These are phyloP conservation scores for Asarcornis scutulata DNA, from an alignment of 2,113 vertebrate species.

Conservation along the genomic window DNA sequence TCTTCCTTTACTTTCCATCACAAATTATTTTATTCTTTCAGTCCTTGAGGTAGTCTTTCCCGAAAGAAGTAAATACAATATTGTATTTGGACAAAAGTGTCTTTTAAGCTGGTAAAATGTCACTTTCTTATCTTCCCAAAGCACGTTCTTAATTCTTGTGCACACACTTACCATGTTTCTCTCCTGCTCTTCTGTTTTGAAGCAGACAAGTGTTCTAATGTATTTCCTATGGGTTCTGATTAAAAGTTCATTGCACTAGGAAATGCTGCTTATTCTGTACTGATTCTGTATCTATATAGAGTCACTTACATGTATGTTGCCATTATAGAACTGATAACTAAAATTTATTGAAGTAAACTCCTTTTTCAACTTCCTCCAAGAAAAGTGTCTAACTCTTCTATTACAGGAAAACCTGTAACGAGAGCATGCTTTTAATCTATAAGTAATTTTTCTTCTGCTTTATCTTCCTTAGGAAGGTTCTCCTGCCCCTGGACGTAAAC, in stretches of 20 bases:
- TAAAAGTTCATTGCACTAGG: background rate
- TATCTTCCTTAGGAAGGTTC: conserved; percentile 75
- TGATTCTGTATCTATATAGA: background rate
- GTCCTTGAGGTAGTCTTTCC: background rate
- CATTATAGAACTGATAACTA: background rate
- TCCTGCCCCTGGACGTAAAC: conserved; percentile 84
- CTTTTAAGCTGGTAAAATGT: background rate
- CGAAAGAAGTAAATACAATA: background rate
- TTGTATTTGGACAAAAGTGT: background rate
- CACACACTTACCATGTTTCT: background rate
- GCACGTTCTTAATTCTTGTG: background rate
- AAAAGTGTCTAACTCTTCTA: background rate
- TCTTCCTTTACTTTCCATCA: background rate
- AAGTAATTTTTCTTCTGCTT: background rate
- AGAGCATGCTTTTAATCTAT: background rate
- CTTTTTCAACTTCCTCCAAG: background rate
- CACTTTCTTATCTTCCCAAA: background rate
- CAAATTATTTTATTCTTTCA: background rate
- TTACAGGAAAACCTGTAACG: background rate
- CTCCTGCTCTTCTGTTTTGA: background rate
- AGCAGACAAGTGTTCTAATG: background rate
- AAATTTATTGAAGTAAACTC: background rate
- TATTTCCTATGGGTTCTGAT: background rate
- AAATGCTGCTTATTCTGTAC: background rate
- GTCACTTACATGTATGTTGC: background rate